Percentiles rank a stretch among this genome's conserved stretches.
phyloP scores from a whole-genome alignment of 2,888 invertebrate species.

The Machimus atricapillus region DNA sequence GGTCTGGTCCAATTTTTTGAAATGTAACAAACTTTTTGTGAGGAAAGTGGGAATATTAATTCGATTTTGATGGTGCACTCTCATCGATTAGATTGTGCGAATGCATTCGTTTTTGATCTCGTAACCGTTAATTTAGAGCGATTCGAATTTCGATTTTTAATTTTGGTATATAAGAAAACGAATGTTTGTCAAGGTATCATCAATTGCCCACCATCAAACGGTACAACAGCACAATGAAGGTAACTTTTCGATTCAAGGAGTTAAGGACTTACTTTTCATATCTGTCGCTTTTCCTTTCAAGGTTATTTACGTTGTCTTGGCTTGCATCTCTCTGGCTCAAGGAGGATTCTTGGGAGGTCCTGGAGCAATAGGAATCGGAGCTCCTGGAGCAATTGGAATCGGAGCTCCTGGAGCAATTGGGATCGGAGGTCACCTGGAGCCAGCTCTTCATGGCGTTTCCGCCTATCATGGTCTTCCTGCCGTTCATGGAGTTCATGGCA shows the following conservation, averaged over 20 bases:
- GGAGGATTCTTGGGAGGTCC: neutral
- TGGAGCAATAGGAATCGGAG: neutral
- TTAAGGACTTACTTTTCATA: neutral
- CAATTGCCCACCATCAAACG: neutral
- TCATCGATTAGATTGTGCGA: neutral
- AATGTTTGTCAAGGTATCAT: neutral
- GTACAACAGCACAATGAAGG: conserved; percentile 8
- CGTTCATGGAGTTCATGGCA: neutral
- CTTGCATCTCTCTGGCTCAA: neutral
- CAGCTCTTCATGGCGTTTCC: neutral
- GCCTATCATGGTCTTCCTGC: neutral
- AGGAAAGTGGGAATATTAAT: neutral
- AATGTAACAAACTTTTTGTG: neutral
- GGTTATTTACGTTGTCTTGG: neutral
- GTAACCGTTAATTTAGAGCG: neutral
- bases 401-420: neutral
- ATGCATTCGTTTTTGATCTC: neutral
- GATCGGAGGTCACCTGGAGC: neutral
- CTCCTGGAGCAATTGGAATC: too few relatives aligned
- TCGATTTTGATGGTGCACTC: neutral
- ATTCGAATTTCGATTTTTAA: neutral
- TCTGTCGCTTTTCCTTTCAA: neutral
- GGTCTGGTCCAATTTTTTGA: neutral
- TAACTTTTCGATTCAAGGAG: neutral
- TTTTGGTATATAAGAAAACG: conserved; percentile 16